Evolutionary conservation across 1,140 invertebrate species (phyloP).

Genomic region (Brachionus rotundiformis): DNA sequence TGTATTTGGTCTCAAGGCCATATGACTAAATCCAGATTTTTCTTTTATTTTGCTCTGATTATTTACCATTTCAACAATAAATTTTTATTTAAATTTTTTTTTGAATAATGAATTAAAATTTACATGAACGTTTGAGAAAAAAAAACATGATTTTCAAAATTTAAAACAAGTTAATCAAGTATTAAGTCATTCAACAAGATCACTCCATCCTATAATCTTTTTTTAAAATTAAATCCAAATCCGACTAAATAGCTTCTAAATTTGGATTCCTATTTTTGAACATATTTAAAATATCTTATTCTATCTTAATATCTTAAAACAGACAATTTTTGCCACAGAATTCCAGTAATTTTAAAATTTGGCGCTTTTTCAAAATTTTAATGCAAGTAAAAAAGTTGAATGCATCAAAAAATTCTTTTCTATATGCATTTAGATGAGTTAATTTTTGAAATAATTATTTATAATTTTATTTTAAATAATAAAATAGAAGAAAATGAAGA

Average conservation of each 20-base stretch:
- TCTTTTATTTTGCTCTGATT: conserved; percentile 2
- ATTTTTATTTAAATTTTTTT: not conserved
- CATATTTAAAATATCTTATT: not conserved
- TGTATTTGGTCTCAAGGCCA: not conserved
- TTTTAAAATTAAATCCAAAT: not conserved
- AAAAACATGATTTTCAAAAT: not conserved
- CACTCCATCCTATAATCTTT: not conserved
- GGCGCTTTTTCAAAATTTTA: not conserved
- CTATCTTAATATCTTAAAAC: not conserved
- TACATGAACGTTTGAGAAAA: not conserved
- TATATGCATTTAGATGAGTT: not conserved
- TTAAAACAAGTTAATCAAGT: conserved; percentile 12
- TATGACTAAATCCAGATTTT: not conserved
- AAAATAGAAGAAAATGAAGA: not conserved
- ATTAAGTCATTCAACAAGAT: conserved; percentile 16
- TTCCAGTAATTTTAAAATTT: not conserved
- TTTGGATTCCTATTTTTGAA: conserved; percentile 14
- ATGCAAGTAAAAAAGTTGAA: not conserved
- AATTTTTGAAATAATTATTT: not conserved
- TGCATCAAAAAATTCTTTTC: not conserved
- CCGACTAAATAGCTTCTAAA: not conserved
- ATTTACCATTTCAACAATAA: conserved; percentile 28
- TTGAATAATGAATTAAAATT: conserved; percentile 22
- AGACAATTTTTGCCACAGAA: not conserved
- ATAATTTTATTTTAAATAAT: not conserved